phyloP scores from a whole-genome alignment of 2,888 invertebrate genomes.

The Oscheius sp. region DNA sequence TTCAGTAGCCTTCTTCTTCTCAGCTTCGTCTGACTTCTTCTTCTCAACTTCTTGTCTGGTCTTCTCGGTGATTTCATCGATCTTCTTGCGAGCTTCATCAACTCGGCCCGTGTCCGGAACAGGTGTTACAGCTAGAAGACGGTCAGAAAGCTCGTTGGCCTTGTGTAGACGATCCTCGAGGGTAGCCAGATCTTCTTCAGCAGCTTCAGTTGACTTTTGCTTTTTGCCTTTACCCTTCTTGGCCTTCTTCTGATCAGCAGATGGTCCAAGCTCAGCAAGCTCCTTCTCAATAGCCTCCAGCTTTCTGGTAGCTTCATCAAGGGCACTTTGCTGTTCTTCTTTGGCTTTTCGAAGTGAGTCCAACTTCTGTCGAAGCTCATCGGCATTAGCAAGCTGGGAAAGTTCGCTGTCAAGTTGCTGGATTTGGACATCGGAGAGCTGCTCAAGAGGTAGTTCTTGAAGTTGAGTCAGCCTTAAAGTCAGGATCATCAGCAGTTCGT shows the following conservation, averaged over 20 bases:
- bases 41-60: conserved; percentile 40
- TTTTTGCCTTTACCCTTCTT: conserved; percentile 33
- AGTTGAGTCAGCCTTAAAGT: conserved; percentile 45
- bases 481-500: conserved; percentile 43
- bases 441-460: conserved; percentile 41
- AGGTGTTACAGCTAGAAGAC: neutral
- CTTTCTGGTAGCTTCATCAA: conserved; percentile 2
- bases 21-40: neutral
- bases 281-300: conserved; percentile 35
- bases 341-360: conserved; percentile 37
- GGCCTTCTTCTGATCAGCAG: conserved; percentile 29
- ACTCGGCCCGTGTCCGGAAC: neutral
- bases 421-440: conserved; percentile 18
- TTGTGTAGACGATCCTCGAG: conserved; percentile 16
- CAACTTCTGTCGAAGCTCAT: conserved; percentile 43
- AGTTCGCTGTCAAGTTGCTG: conserved; percentile 40
- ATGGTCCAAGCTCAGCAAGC: conserved; percentile 39
- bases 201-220: conserved; percentile 16
- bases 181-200: neutral
- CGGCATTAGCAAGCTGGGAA: conserved; percentile 44
- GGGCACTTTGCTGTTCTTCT: conserved; percentile 25
- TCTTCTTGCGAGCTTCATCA: conserved; percentile 5
- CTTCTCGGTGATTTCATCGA: conserved; percentile 29
- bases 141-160: conserved; percentile 2
- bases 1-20: conserved; percentile 37